Base-by-base conservation (phyloP, 2,888 invertebrate species). In the Dicranocentrus wangi region DNA sequence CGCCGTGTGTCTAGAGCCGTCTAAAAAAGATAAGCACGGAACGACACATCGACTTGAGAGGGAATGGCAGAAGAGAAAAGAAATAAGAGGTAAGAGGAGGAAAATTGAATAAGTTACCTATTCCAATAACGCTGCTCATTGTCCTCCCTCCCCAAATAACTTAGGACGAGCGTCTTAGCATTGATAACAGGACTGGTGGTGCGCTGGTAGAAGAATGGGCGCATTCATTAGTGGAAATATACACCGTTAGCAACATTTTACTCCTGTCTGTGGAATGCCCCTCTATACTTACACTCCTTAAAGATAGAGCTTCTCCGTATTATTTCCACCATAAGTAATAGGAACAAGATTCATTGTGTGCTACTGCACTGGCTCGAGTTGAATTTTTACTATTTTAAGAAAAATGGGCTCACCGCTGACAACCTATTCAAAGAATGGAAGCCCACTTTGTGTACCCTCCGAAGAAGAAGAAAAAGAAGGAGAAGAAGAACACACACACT, bases 321-420 rank as follows among this genome's bases (percentile, higher is more conserved):
- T 10, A 32, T 32, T 32, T 32, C 32, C 32, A 32, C 32, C 10
- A 10, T n/a, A n/a, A n/a, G n/a, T n/a, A n/a, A n/a, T 32, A 32
- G 32, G 32, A 32, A 10, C 3, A 51, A 55, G 55, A 55, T 55
- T 25, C 55, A 55, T 55, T 55, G 25, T 51, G 15, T 23, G 15
- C 55, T 55, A 21, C 7, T 55, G 21, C 23, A 47, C 47, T 32
- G n/a, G 23, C 51, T 23, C 55, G 23, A 7, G 23, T 15, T 75
- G 65, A 66, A 75, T 75, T 75, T n/a, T 55, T 53, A 27, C 55
- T 65, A 65, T 73, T 73, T 65, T 42, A 75, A 75, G 55, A 75
- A 65, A 75, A 55, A 75, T 75, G 65, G 65, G 73, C 55, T 75
- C 42, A 55, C 73, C 55, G 65, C 65, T 53, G 55, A 55, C 53